phyloP scores from a whole-genome alignment of 2,797 vertebrate species.

The Knipowitschia caucasica region DNA sequence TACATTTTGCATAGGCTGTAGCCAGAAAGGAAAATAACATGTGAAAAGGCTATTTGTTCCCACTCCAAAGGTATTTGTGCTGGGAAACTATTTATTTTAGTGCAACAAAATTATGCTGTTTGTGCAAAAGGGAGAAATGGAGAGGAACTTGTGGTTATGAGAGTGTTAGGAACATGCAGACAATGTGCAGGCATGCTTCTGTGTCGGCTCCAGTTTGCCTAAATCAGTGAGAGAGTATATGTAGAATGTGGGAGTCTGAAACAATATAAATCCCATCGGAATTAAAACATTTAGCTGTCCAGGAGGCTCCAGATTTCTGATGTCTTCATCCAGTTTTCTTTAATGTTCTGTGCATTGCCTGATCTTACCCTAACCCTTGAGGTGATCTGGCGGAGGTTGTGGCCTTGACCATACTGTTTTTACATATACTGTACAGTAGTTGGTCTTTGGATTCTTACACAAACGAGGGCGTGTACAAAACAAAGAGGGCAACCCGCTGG shows the following conservation, averaged over 20 bases:
- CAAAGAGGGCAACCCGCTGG: constrained; percentile 59
- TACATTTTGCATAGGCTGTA: no score
- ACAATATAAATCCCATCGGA: constrained; percentile 44
- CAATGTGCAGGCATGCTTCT: constrained; percentile 65
- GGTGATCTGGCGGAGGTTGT: constrained; percentile 40
- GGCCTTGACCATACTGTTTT: constrained; percentile 38
- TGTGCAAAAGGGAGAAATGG: constrained; percentile 13
- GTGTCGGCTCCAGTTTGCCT: constrained; percentile 55
- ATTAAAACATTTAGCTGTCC: constrained; percentile 60
- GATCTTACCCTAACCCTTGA: constrained; percentile 31
- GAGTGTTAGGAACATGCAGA: constrained; percentile 63
- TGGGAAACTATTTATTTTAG: constrained; percentile 57
- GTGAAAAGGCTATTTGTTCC: constrained; percentile 39
- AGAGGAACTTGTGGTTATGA: constrained; percentile 50
- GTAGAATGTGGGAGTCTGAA: constrained; percentile 48
- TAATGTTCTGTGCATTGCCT: constrained; percentile 42
- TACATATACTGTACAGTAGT: no score
- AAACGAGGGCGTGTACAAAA: constrained; percentile 60
- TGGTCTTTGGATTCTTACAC: constrained; percentile 43
- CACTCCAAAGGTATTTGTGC: constrained; percentile 40
- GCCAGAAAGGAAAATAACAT: no score
- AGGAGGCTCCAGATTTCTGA: constrained; percentile 61
- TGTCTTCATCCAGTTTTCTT: constrained; percentile 49
- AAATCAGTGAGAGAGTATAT: constrained; percentile 29
- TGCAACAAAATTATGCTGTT: constrained; percentile 37